These are phyloP conservation scores for Callaeas wilsoni DNA, from an alignment of 2,113 vertebrate genomes.

Conservation along the genomic window DNA sequence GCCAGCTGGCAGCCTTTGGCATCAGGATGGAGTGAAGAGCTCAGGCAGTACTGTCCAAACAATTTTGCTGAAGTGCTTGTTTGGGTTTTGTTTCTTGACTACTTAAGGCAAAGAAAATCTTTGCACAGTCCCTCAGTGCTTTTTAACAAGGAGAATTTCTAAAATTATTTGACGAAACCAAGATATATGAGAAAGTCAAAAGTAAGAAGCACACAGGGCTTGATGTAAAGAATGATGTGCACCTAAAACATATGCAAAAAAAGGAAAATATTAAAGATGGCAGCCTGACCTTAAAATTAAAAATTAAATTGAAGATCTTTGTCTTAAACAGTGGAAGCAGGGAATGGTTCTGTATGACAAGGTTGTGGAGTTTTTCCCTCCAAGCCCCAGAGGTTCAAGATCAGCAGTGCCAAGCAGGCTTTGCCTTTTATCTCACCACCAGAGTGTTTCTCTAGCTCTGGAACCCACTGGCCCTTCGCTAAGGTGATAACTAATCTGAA, in stretches of 20 bases:
- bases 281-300: background rate
- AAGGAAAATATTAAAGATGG: background rate
- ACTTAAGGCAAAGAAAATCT: background rate
- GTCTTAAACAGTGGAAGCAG: background rate
- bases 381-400: background rate
- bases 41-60: background rate
- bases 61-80: background rate
- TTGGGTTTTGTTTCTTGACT: background rate
- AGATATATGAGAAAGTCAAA: background rate
- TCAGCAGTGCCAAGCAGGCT: background rate
- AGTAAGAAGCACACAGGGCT: background rate
- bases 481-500: background rate
- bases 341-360: background rate
- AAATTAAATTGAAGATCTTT: background rate
- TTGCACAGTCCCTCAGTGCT: background rate
- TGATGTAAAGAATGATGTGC: background rate
- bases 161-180: background rate
- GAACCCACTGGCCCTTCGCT: accelerated
- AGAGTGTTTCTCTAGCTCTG: background rate
- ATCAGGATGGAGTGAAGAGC: background rate
- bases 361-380: background rate
- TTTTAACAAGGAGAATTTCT: background rate
- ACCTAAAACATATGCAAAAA: background rate
- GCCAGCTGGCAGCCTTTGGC: background rate
- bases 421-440: background rate